These are phyloP conservation scores for Aleiodes alternator DNA, from an alignment of 2,888 invertebrate species.

Conservation along the genomic window DNA sequence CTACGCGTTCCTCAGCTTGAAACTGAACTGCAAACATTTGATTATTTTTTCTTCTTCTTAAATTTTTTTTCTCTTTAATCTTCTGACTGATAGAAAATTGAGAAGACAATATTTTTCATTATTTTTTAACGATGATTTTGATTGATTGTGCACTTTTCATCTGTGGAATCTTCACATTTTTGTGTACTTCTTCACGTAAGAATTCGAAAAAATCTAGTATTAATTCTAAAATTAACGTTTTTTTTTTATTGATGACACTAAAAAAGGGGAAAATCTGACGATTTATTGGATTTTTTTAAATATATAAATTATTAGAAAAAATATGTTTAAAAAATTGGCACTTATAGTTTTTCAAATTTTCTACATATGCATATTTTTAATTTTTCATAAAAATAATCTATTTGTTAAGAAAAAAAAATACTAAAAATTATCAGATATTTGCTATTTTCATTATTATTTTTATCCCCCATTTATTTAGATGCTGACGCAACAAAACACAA, in stretches of 20 bases:
- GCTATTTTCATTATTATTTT: not conserved
- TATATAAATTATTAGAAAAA: too few species aligned
- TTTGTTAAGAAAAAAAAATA: too few species aligned
- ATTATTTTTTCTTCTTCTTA: not conserved
- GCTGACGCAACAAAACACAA: constrained; percentile 69
- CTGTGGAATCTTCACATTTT: not conserved
- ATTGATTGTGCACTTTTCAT: not conserved
- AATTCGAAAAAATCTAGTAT: not conserved
- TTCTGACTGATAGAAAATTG: too few species aligned
- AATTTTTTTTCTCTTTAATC: too few species aligned
- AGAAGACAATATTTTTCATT: not conserved
- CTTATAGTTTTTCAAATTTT: too few species aligned
- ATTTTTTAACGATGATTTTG: constrained; percentile 8
- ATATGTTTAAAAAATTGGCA: too few species aligned
- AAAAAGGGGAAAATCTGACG: too few species aligned
- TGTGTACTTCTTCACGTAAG: not conserved
- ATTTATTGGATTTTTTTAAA: too few species aligned
- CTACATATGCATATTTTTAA: too few species aligned
- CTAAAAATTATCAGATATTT: too few species aligned
- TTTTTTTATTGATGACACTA: constrained; percentile 19
- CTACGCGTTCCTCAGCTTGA: not conserved
- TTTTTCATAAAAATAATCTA: too few species aligned
- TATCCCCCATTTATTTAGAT: constrained; percentile 9
- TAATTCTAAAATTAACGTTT: not conserved
- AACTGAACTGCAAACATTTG: not conserved